Conservation (phyloP, 2,888 invertebrate species). For the Metopia argyrocephala region DNA sequence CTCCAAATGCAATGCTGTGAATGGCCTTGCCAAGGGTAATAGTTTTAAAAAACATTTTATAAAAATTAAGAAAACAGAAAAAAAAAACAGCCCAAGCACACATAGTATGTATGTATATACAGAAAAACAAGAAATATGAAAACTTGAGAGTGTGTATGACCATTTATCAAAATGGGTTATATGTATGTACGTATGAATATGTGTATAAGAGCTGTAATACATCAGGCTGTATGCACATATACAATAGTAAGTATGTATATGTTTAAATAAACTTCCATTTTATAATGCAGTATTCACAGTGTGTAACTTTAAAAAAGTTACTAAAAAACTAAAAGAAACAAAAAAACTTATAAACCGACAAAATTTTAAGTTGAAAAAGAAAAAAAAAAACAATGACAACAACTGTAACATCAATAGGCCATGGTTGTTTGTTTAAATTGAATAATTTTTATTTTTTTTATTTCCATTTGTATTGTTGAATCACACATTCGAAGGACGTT, state of each 20-base stretch:
- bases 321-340: neutral
- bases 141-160: neutral
- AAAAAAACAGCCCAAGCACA: neutral
- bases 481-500: too few relatives aligned
- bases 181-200: neutral
- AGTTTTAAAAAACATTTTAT: too few relatives aligned
- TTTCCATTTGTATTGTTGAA: neutral
- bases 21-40: too few relatives aligned
- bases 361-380: neutral
- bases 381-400: too few relatives aligned
- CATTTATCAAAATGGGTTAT: neutral
- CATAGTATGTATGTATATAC: neutral
- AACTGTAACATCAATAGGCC: neutral
- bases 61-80: too few relatives aligned
- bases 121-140: neutral
- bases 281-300: conserved; percentile 32
- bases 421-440: neutral
- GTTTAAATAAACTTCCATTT: conserved; percentile 5
- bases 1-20: too few relatives aligned
- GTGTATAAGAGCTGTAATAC: neutral
- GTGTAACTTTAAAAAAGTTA: conserved; percentile 18
- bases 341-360: neutral
- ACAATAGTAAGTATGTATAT: neutral
- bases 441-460: neutral
- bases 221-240: neutral